phyloP scores from a whole-genome alignment of 2,113 vertebrate species.

The Phalacrocorax pelagicus region DNA sequence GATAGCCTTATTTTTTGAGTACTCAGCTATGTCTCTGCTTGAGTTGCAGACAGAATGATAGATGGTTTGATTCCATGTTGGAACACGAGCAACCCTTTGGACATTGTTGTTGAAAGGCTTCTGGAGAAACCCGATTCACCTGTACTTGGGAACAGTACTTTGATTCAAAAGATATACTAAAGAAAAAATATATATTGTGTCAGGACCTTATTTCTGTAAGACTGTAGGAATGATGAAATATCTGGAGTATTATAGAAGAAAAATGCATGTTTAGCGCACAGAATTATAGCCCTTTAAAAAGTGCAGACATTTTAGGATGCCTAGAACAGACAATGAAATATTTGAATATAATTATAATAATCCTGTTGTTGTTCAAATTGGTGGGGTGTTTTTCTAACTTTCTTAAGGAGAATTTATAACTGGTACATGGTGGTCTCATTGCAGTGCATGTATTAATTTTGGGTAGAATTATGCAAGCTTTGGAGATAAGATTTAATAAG shows the following conservation, averaged over 20 bases:
- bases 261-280: neutral
- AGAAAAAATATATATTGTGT: neutral
- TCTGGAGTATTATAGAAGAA: neutral
- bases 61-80: neutral
- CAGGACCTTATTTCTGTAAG: neutral
- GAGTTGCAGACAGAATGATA: neutral
- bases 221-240: neutral
- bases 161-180: neutral
- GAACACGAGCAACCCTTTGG: neutral
- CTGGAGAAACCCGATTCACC: neutral
- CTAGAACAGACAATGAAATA: neutral
- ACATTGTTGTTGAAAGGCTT: neutral
- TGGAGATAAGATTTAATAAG: neutral
- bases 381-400: neutral
- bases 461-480: neutral
- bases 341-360: neutral
- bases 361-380: neutral
- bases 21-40: neutral
- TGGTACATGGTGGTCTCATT: neutral
- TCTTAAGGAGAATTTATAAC: neutral
- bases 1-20: neutral
- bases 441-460: neutral
- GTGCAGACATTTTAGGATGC: neutral
- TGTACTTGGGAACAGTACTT: neutral
- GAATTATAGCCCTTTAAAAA: neutral